phyloP scores from a whole-genome alignment of 2,113 vertebrate genomes.

The Pagrus major region DNA sequence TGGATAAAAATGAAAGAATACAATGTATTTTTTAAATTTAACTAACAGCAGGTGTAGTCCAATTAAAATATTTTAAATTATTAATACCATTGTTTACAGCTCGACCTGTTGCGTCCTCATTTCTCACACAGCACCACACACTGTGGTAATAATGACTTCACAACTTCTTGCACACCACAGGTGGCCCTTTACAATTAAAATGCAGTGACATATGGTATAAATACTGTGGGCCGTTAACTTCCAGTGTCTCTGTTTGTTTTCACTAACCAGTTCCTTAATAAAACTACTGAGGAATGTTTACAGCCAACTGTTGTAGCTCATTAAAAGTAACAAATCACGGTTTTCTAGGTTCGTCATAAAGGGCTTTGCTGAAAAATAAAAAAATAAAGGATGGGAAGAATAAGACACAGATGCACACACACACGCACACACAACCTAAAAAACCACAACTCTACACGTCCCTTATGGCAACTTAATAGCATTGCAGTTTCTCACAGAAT shows the following conservation, averaged over 20 bases:
- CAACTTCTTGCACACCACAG: slow-evolving; percentile 2
- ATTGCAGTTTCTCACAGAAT: too few relatives aligned
- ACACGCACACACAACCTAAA: too few relatives aligned
- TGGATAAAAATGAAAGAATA: not conserved
- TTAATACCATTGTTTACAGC: slow-evolving; percentile 8
- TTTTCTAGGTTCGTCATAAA: not conserved
- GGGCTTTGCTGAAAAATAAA: not conserved
- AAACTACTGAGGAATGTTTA: not conserved
- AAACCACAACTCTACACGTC: not conserved
- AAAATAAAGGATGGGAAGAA: too few relatives aligned
- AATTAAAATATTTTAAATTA: not conserved
- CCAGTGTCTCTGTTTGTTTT: not conserved
- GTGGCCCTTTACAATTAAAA: slow-evolving; percentile 35
- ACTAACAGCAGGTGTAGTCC: not conserved
- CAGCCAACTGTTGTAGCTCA: not conserved
- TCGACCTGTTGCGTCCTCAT: not conserved
- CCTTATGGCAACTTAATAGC: not conserved
- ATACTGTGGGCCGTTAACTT: not conserved
- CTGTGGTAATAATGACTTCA: slow-evolving; percentile 28
- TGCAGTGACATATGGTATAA: not conserved
- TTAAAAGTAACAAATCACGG: slow-evolving; percentile 16
- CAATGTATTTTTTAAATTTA: not conserved
- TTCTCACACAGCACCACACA: not conserved
- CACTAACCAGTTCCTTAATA: not conserved
- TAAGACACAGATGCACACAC: too few relatives aligned